Evolutionary conservation across 2,113 vertebrate species (phyloP).

Genomic region (Uropsilus gracilis): DNA sequence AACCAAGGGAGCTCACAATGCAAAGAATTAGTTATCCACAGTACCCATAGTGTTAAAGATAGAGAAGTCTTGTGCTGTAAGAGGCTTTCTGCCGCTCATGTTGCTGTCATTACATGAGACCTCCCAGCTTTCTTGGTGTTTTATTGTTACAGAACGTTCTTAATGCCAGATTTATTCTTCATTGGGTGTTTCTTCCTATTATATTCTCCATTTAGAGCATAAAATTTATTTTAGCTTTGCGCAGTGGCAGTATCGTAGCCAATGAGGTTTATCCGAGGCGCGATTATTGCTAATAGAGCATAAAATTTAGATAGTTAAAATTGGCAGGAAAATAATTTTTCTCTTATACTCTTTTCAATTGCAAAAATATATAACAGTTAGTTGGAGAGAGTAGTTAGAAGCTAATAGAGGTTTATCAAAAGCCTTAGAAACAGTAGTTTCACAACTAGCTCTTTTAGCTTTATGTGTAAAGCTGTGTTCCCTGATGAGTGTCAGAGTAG

Average conservation of each 20-base stretch:
- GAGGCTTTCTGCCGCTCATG: not conserved
- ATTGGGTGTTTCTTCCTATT: conserved; percentile 35
- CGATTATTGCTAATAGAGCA: too few species aligned
- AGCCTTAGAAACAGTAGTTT: not conserved
- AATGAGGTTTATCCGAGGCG: too few species aligned
- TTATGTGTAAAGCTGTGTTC: not conserved
- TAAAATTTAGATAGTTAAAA: conserved; percentile 37
- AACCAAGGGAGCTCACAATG: not conserved
- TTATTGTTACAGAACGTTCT: conserved; percentile 4
- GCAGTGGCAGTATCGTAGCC: too few species aligned
- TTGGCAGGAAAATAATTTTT: not conserved
- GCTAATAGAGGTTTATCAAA: not conserved
- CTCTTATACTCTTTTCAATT: not conserved
- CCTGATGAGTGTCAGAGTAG: not conserved
- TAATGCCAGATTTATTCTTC: not conserved
- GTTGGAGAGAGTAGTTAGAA: not conserved
- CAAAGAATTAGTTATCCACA: not conserved
- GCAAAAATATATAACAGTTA: not conserved
- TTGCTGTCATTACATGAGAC: not conserved
- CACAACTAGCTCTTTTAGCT: not conserved
- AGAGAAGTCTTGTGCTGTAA: not conserved
- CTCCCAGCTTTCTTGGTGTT: not conserved
- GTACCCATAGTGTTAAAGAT: not conserved
- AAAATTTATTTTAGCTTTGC: too few species aligned
- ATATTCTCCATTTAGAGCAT: conserved; percentile 4